Conservation (phyloP, 2,888 invertebrate genomes). For the Tenthredo amoena region DNA sequence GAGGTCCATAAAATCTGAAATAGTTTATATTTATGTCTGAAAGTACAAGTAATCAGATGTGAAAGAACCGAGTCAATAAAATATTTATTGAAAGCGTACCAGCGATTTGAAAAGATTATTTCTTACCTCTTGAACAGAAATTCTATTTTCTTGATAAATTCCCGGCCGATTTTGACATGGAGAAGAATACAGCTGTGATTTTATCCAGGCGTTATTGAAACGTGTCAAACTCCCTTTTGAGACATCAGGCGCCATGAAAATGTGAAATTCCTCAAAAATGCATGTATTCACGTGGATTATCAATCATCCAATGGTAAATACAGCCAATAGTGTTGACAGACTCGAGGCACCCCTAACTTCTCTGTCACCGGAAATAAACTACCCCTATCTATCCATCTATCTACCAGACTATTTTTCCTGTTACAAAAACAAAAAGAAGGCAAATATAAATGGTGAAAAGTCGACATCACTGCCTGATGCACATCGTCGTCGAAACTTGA, state of each 20-base stretch:
- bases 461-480: not conserved
- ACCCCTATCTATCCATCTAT: not conserved
- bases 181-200: not conserved
- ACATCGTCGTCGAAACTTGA: not conserved
- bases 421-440: not conserved
- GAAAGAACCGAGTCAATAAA: too few relatives aligned
- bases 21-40: too few relatives aligned
- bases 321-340: conserved; percentile 12
- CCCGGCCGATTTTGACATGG: not conserved
- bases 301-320: conserved; percentile 36
- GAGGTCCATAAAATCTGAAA: too few relatives aligned
- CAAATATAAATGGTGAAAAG: not conserved
- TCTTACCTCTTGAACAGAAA: not conserved
- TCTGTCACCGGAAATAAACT: conserved; percentile 13
- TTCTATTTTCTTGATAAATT: not conserved
- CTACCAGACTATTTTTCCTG: not conserved
- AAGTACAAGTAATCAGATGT: too few relatives aligned
- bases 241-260: not conserved
- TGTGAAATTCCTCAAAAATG: conserved; percentile 3
- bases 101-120: too few relatives aligned
- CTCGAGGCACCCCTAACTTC: not conserved
- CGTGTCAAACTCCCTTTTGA: conserved; percentile 4
- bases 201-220: not conserved
- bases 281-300: conserved; percentile 31
- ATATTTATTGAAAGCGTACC: too few relatives aligned